A percentile compares a stretch with the other conserved stretches of the same genome.
Evolutionary conservation across 2,888 invertebrate genomes (phyloP).

Genomic region (Melolontha melolontha): DNA sequence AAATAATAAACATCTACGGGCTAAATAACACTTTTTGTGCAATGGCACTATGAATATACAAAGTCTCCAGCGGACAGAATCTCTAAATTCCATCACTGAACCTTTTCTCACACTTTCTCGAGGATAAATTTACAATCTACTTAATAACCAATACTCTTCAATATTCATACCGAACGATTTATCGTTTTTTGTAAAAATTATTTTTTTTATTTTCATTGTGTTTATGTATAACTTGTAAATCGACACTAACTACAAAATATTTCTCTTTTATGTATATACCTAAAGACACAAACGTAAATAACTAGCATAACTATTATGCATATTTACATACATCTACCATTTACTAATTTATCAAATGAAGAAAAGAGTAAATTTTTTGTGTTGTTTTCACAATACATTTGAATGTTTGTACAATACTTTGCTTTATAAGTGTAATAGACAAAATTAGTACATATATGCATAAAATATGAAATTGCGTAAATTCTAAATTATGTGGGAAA

Average conservation of each 20-base stretch:
- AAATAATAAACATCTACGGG: constrained; percentile 62
- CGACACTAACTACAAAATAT: constrained; percentile 52
- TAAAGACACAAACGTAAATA: constrained; percentile 40
- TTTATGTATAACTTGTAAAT: constrained; percentile 32
- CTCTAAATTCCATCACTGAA: constrained; percentile 65
- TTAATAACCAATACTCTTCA: constrained; percentile 13
- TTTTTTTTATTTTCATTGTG: constrained; percentile 13
- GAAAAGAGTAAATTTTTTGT: constrained; percentile 9
- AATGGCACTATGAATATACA: constrained; percentile 63
- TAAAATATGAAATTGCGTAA: too few relatives aligned
- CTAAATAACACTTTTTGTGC: constrained; percentile 63
- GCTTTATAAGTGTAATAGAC: constrained; percentile 7
- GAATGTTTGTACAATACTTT: constrained; percentile 20
- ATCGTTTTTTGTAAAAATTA: constrained; percentile 40
- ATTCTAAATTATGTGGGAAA: not conserved
- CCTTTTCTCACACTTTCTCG: constrained; percentile 45
- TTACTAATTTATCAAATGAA: constrained; percentile 31
- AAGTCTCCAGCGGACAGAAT: constrained; percentile 62
- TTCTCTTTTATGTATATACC: constrained; percentile 31
- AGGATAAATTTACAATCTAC: constrained; percentile 28
- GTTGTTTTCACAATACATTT: constrained; percentile 20
- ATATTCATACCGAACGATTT: constrained; percentile 16
- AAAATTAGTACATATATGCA: constrained; percentile 18
- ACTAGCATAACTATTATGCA: constrained; percentile 31
- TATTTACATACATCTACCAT: constrained; percentile 44